A percentile compares a stretch with the other conserved stretches of the same genome.
Conservation (phyloP, 2,113 vertebrate genomes). For the Sula dactylatra region DNA sequence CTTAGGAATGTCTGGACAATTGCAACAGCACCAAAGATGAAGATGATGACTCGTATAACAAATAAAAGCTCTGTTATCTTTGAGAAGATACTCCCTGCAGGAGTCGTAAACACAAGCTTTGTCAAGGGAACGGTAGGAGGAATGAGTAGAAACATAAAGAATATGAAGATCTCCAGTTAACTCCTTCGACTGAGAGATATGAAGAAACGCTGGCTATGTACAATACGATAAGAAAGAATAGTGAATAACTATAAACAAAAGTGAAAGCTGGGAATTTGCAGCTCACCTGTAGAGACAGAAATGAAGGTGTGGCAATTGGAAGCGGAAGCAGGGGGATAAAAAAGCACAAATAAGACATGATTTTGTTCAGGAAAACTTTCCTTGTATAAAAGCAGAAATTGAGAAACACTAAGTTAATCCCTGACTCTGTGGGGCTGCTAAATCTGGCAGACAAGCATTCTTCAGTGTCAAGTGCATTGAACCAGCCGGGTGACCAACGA, state of each 20-base stretch:
- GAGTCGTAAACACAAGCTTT: accelerated
- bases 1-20: neutral
- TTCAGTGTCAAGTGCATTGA: neutral
- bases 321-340: neutral
- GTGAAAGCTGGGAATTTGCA: neutral
- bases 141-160: neutral
- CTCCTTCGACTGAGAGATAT: neutral
- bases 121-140: neutral
- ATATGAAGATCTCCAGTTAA: neutral
- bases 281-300: neutral
- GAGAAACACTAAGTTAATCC: neutral
- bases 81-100: neutral
- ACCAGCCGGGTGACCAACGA: neutral
- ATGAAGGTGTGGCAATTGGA: neutral
- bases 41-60: neutral
- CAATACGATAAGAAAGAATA: neutral
- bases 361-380: neutral
- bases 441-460: neutral
- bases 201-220: neutral
- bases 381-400: neutral
- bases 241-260: neutral
- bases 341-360: neutral
- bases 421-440: neutral
- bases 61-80: neutral
- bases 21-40: neutral